phyloP scores from a whole-genome alignment of 2,797 vertebrate genomes.

The Adrianichthys oophorus region DNA sequence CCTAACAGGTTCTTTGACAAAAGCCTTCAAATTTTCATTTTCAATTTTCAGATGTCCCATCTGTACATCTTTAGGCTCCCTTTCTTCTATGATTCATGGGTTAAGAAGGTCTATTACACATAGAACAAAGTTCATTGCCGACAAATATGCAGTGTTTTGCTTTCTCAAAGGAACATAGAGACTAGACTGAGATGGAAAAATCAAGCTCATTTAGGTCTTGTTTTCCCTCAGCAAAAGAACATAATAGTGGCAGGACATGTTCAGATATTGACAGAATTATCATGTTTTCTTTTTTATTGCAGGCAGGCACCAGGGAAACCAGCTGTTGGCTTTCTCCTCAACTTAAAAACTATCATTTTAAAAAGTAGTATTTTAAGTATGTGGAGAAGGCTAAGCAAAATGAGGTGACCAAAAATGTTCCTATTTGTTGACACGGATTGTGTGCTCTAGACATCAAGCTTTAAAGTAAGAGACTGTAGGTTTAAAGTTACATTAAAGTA shows the following conservation, averaged over 20 bases:
- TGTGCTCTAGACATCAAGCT: neutral
- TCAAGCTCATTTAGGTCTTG: constrained; percentile 4
- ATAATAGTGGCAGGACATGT: constrained; percentile 2
- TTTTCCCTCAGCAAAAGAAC: neutral
- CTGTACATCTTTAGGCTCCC: neutral
- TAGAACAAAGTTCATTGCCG: constrained; percentile 18
- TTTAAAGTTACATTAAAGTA: constrained; percentile 3
- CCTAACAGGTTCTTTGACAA: too few relatives aligned
- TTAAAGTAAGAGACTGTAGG: neutral
- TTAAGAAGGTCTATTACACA: constrained; percentile 19
- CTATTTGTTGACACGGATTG: constrained; percentile 5
- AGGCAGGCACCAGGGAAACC: constrained; percentile 36
- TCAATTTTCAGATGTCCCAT: neutral
- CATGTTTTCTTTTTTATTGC: constrained; percentile 13
- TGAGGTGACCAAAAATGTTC: constrained; percentile 8
- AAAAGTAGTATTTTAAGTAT: constrained; percentile 23
- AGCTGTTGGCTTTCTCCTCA: constrained; percentile 49
- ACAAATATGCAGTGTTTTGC: neutral
- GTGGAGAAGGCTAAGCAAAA: constrained; percentile 14
- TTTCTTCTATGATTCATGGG: neutral
- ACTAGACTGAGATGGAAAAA: neutral
- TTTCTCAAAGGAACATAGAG: constrained; percentile 3
- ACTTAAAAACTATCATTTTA: constrained; percentile 55
- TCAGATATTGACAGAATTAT: constrained; percentile 2
- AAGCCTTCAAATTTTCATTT: neutral